Conservation (phyloP, 2,797 vertebrate genomes). For the Gymnopithys bicolor region DNA sequence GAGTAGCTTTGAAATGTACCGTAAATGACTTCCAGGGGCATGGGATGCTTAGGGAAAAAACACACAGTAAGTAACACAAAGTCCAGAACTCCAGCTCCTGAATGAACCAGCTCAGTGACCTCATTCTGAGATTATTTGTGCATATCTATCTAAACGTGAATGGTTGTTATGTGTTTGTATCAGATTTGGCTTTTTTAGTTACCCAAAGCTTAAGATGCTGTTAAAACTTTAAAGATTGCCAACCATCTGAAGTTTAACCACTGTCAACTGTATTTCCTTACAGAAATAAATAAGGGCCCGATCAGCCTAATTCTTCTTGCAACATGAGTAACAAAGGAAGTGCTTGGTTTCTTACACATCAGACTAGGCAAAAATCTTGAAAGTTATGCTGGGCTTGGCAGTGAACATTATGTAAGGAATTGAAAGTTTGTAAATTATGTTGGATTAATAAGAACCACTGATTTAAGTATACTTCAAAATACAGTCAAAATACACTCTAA, state of each 20-base stretch:
- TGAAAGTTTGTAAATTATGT: neutral
- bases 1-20: neutral
- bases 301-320: neutral
- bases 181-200: conserved; percentile 6
- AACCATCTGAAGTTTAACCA: neutral
- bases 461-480: neutral
- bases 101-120: neutral
- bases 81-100: neutral
- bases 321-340: neutral
- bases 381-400: neutral
- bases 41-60: neutral
- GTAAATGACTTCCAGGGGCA: neutral
- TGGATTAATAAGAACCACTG: neutral
- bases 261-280: neutral
- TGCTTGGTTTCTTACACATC: neutral
- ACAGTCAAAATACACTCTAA: neutral
- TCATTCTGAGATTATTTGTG: neutral
- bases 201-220: neutral
- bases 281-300: neutral
- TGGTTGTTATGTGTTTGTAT: neutral
- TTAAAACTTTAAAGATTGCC: conserved; percentile 6
- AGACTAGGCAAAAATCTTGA: neutral
- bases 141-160: neutral
- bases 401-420: neutral
- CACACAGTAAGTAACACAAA: neutral